Conservation (phyloP, 2,888 invertebrate genomes). For the Venusia cambrica region DNA sequence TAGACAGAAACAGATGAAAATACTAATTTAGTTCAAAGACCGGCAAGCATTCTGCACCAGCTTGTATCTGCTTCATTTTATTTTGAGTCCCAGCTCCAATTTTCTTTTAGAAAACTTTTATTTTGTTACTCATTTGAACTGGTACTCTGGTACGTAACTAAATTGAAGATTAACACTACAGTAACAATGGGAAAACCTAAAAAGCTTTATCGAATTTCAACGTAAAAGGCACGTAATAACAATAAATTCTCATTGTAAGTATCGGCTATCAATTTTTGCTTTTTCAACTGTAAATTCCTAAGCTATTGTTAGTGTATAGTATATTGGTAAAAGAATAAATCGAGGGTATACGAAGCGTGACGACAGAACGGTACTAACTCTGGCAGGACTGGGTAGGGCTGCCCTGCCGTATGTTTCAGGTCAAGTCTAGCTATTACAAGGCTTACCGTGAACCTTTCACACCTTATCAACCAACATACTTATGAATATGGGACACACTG, state of each 20-base stretch:
- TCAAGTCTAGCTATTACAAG: too few species aligned
- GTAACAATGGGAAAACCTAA: slow-evolving; percentile 5
- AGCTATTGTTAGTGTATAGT: slow-evolving; percentile 40
- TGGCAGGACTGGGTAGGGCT: slow-evolving; percentile 30
- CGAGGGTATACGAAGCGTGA: slow-evolving; percentile 66
- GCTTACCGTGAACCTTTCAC: too few species aligned
- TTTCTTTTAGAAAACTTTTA: slow-evolving; percentile 14
- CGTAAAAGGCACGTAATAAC: slow-evolving; percentile 21
- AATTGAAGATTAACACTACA: slow-evolving; percentile 10
- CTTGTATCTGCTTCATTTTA: slow-evolving; percentile 20
- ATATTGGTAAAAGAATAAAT: slow-evolving; percentile 62
- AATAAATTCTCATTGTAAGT: slow-evolving; percentile 23
- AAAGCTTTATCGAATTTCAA: slow-evolving; percentile 16
- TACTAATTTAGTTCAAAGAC: slow-evolving; percentile 19
- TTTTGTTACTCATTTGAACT: slow-evolving; percentile 10
- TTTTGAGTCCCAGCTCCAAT: slow-evolving; percentile 14
- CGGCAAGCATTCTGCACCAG: slow-evolving; percentile 14
- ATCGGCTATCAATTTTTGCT: slow-evolving; percentile 25
- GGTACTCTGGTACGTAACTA: slow-evolving; percentile 4
- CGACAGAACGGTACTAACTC: slow-evolving; percentile 67
- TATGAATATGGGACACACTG: too few species aligned
- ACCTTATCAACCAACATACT: too few species aligned
- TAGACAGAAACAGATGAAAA: slow-evolving; percentile 8
- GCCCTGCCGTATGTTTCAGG: slow-evolving; percentile 1
- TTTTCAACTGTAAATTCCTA: slow-evolving; percentile 35